phyloP scores from a whole-genome alignment of 2,888 invertebrate species.

The Rhaphigaster nebulosa region DNA sequence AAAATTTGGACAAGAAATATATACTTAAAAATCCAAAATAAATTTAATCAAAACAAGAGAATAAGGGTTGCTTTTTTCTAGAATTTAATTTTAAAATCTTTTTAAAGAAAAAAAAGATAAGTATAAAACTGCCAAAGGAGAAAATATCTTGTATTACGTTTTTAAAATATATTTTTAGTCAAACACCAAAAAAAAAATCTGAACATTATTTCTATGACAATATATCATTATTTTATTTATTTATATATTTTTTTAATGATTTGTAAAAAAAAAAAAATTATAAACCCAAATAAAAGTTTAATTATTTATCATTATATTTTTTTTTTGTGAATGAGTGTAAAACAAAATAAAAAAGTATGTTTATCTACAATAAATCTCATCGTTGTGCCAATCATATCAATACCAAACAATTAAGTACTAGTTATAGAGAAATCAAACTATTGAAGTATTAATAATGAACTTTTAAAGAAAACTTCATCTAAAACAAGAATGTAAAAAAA shows the following conservation, averaged over 20 bases:
- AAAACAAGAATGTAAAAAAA: neutral
- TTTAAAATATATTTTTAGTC: no score
- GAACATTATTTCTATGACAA: no score
- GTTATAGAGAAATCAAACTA: neutral
- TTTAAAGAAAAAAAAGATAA: neutral
- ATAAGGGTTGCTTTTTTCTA: neutral
- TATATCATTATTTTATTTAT: neutral
- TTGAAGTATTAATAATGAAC: neutral
- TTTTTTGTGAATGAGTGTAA: neutral
- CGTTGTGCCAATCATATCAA: neutral
- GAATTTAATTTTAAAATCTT: neutral
- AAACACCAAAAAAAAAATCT: no score
- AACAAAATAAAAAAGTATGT: neutral
- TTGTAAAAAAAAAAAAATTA: neutral
- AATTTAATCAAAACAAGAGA: neutral
- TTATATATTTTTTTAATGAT: neutral
- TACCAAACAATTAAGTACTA: neutral
- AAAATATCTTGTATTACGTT: no score
- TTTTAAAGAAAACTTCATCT: neutral
- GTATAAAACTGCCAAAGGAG: no score
- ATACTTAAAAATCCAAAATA: neutral
- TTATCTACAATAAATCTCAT: neutral
- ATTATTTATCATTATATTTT: neutral
- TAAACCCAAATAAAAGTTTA: neutral
- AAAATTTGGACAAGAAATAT: neutral